phyloP scores from a whole-genome alignment of 1,140 invertebrate species.

The Chymomyza costata region DNA sequence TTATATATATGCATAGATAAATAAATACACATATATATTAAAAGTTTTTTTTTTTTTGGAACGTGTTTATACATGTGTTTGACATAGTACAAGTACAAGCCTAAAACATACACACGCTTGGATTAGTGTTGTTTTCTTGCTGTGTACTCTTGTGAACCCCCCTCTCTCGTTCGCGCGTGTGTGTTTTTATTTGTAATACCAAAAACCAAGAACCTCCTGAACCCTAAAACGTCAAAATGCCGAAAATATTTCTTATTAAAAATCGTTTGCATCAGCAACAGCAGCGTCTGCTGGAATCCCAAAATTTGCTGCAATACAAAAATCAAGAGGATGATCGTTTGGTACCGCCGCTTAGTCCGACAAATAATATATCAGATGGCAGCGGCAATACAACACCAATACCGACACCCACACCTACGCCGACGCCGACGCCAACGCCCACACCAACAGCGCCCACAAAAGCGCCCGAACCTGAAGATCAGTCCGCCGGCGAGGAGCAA shows the following conservation, averaged over 20 bases:
- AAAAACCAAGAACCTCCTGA: constrained; percentile 20
- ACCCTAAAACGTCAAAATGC: constrained; percentile 82
- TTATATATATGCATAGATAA: constrained; percentile 6
- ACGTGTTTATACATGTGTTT: constrained; percentile 7
- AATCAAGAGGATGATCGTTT: constrained; percentile 74
- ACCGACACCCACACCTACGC: constrained; percentile 5
- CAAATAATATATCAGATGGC: constrained; percentile 27
- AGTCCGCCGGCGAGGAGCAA: constrained; percentile 31
- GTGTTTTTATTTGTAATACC: constrained; percentile 12
- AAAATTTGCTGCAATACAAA: constrained; percentile 80
- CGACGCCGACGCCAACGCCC: constrained; percentile 6
- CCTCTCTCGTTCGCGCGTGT: constrained; percentile 8
- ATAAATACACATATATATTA: constrained; percentile 7
- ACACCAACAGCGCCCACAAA: constrained; percentile 22
- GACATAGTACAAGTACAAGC: constrained; percentile 31
- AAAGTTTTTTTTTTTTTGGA: constrained; percentile 15
- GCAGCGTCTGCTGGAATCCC: constrained; percentile 84
- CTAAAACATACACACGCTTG: constrained; percentile 71
- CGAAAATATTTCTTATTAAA: constrained; percentile 92
- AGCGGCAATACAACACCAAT: constrained; percentile 9
- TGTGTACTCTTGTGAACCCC: no score
- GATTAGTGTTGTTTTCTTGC: constrained; percentile 69
- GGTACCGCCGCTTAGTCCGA: constrained; percentile 72
- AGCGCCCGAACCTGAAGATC: constrained; percentile 60
- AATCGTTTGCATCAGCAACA: constrained; percentile 92